Conservation (phyloP, 2,797 vertebrate species). For the Clarias fuscus region DNA sequence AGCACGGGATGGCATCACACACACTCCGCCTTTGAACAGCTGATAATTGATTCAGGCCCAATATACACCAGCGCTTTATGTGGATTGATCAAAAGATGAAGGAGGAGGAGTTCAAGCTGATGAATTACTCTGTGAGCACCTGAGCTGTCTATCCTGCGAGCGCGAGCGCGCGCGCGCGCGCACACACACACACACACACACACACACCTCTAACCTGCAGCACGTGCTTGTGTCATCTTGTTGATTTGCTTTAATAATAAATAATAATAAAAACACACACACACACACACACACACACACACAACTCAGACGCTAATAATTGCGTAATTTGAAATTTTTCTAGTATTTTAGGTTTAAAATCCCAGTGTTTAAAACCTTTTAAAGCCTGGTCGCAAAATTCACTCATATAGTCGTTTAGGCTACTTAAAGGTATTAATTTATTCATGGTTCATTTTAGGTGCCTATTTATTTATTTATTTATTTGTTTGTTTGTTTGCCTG, state of each 20-base stretch:
- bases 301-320: not conserved
- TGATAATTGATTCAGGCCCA: constrained; percentile 71
- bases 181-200: too few species aligned
- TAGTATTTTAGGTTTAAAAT: too few species aligned
- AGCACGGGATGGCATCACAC: constrained; percentile 55
- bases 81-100: constrained; percentile 70
- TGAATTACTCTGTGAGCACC: constrained; percentile 58
- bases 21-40: constrained; percentile 63
- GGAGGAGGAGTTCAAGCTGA: constrained; percentile 73
- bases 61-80: constrained; percentile 65
- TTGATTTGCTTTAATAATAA: not conserved
- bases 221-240: not conserved
- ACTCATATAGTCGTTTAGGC: not conserved
- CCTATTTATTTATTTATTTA: not conserved
- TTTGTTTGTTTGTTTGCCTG: not conserved
- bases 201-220: not conserved
- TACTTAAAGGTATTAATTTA: not conserved
- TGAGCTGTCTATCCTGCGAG: not conserved
- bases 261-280: not conserved
- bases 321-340: not conserved
- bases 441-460: too few species aligned
- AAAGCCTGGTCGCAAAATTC: too few species aligned
- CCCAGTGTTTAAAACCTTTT: too few species aligned
- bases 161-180: not conserved
- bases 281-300: not conserved